Evolutionary conservation across 2,113 vertebrate species (phyloP).

Genomic region (Litocranius walleri): DNA sequence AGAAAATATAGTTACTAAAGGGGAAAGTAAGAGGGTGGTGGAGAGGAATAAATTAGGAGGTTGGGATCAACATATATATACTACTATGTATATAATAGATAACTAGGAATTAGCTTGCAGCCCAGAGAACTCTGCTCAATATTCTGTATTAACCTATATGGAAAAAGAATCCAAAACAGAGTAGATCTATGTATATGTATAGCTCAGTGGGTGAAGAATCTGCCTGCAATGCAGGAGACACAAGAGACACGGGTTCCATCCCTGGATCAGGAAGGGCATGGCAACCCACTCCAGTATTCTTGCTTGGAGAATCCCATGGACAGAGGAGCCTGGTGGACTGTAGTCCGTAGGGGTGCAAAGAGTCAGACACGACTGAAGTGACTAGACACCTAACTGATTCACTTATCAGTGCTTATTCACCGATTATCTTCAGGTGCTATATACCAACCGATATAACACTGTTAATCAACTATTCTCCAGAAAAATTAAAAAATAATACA

Average conservation of each 20-base stretch:
- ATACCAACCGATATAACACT: neutral
- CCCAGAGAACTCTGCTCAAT: neutral
- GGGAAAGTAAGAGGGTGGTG: neutral
- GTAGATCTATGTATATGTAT: neutral
- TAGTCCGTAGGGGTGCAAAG: neutral
- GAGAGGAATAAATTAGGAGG: neutral
- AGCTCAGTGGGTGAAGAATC: neutral
- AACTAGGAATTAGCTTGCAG: neutral
- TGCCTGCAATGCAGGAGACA: neutral
- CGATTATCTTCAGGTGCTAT: neutral
- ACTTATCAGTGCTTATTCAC: neutral
- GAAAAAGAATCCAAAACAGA: neutral
- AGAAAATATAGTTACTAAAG: neutral
- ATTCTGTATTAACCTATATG: neutral
- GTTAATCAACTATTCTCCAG: neutral
- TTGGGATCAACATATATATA: neutral
- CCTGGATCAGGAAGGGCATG: neutral
- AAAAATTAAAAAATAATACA: neutral
- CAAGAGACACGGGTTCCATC: neutral
- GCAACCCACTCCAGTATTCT: neutral
- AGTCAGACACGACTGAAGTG: neutral
- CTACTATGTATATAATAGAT: neutral
- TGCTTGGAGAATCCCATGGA: neutral
- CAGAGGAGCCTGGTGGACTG: neutral
- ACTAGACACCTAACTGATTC: neutral